Conservation (phyloP, 2,888 invertebrate species). For the Bellardia pandia region DNA sequence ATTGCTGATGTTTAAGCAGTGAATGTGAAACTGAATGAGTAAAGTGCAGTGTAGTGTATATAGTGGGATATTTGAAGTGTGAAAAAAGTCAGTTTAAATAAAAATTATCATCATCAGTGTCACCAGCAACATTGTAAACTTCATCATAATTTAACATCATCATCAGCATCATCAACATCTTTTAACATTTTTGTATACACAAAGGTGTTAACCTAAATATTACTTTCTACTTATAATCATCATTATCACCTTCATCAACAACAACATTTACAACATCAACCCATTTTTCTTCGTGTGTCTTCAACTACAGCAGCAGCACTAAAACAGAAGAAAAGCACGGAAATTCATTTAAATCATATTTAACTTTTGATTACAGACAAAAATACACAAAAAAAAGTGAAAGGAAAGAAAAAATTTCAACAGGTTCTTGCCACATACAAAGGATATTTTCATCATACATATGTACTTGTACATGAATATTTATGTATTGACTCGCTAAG, state of each 20-base stretch:
- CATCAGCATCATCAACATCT: slow-evolving; percentile 17
- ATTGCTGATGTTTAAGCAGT: not conserved
- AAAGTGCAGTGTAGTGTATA: slow-evolving; percentile 35
- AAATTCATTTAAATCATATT: slow-evolving; percentile 56
- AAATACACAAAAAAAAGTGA: slow-evolving; percentile 1
- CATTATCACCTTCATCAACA: slow-evolving; percentile 32
- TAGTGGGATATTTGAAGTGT: slow-evolving; percentile 1
- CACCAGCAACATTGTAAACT: slow-evolving; percentile 9
- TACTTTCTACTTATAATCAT: slow-evolving; percentile 56
- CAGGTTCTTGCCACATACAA: slow-evolving; percentile 55
- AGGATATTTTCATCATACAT: not conserved
- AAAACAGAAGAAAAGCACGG: slow-evolving; percentile 11
- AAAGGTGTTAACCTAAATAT: slow-evolving; percentile 72
- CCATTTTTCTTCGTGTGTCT: slow-evolving; percentile 22
- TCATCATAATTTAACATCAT: slow-evolving; percentile 4
- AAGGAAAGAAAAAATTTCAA: slow-evolving; percentile 51
- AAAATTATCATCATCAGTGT: slow-evolving; percentile 23
- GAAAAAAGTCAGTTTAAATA: slow-evolving; percentile 33
- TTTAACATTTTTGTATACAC: slow-evolving; percentile 48
- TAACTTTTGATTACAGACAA: slow-evolving; percentile 55
- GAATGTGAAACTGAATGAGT: slow-evolving; percentile 4
- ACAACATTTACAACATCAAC: slow-evolving; percentile 13
- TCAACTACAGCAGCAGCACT: slow-evolving; percentile 11
- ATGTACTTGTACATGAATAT: not conserved
- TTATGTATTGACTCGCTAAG: slow-evolving; percentile 9